Percentiles rank a stretch among this genome's conserved stretches.
Evolutionary conservation across 2,888 invertebrate species (phyloP).

Genomic region (Nephrocerus scutellatus): DNA sequence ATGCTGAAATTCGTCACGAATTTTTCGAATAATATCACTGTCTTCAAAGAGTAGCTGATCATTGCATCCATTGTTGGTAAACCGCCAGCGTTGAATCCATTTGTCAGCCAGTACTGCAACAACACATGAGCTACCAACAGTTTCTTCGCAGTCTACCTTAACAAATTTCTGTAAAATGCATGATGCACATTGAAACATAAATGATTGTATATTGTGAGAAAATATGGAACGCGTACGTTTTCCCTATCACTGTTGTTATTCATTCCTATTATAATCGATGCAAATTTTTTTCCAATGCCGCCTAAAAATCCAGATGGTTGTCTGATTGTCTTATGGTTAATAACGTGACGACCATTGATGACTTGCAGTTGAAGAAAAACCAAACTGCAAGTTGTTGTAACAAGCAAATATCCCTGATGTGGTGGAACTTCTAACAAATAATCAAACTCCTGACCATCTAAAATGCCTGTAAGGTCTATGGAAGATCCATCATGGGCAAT

Average conservation of each 20-base stretch:
- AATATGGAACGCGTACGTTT: conserved; percentile 31
- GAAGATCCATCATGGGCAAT: conserved; percentile 82
- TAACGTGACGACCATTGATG: conserved; percentile 60
- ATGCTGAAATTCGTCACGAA: conserved; percentile 63
- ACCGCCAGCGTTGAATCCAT: conserved; percentile 75
- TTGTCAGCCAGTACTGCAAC: conserved; percentile 71
- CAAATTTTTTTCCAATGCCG: conserved; percentile 66
- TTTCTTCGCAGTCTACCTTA: conserved; percentile 55
- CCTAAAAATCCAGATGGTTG: conserved; percentile 79
- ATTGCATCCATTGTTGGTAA: conserved; percentile 53
- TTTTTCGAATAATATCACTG: conserved; percentile 61
- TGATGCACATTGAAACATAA: background rate
- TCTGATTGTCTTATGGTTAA: conserved; percentile 61
- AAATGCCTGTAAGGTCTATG: conserved; percentile 74
- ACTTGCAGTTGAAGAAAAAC: conserved; percentile 61
- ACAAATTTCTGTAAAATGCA: conserved; percentile 52
- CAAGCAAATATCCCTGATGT: conserved; percentile 73
- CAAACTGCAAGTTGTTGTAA: conserved; percentile 86
- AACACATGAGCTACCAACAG: conserved; percentile 48
- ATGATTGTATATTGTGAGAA: background rate
- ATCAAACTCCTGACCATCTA: conserved; percentile 83
- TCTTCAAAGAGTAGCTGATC: conserved; percentile 69
- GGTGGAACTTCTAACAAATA: conserved; percentile 61
- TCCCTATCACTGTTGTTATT: conserved; percentile 42
- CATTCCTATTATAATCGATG: conserved; percentile 46